These are phyloP conservation scores for Muschampia plurimacula DNA, from an alignment of 2,888 invertebrate species.

Conservation along the genomic window DNA sequence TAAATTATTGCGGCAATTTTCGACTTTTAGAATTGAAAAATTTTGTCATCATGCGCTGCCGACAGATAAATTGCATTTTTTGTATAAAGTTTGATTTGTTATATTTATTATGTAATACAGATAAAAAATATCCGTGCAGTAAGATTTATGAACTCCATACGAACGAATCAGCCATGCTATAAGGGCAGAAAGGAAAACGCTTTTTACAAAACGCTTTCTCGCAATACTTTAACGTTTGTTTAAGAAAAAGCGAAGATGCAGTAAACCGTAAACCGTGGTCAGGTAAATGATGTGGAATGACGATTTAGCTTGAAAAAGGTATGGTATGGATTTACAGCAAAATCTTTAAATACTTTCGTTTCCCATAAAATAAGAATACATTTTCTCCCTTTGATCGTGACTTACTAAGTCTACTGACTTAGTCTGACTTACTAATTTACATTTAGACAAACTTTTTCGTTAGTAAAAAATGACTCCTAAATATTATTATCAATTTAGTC, in stretches of 20 bases:
- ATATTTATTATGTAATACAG: not conserved
- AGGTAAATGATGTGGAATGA: conserved; percentile 26
- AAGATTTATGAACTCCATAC: not conserved
- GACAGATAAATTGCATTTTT: too few species aligned
- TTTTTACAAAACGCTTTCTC: conserved; percentile 14
- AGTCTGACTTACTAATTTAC: too few species aligned
- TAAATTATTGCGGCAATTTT: too few species aligned
- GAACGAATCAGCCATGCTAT: conserved; percentile 2
- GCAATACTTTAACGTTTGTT: conserved; percentile 19
- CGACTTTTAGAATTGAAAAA: too few species aligned
- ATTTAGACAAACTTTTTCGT: too few species aligned
- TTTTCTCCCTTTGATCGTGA: not conserved
- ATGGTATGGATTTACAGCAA: not conserved
- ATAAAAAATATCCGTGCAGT: not conserved
- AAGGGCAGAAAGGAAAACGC: conserved; percentile 9
- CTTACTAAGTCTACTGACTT: not conserved
- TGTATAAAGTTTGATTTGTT: not conserved
- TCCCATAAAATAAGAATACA: not conserved
- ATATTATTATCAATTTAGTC: too few species aligned
- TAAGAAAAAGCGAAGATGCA: conserved; percentile 22
- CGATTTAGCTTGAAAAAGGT: conserved; percentile 9
- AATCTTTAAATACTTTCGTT: not conserved
- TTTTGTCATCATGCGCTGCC: too few species aligned
- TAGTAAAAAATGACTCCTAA: too few species aligned
- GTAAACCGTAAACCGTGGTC: conserved; percentile 21